Evolutionary conservation across 2,888 invertebrate genomes (phyloP).

Genomic region (Caradrina clavipalpis): DNA sequence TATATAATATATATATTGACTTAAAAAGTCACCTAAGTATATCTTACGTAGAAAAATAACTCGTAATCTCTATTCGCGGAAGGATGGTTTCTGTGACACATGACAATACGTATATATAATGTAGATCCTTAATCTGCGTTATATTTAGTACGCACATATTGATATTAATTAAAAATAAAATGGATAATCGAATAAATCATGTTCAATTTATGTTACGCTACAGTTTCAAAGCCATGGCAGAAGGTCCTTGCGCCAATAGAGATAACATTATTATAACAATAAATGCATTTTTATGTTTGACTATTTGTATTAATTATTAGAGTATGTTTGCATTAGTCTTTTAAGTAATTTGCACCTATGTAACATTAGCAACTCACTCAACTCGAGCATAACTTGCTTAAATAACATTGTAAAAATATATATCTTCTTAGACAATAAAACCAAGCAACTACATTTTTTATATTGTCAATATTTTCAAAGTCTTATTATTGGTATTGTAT

Average conservation of each 20-base stretch:
- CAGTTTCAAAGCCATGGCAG: not conserved
- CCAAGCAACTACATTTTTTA: slow-evolving; percentile 31
- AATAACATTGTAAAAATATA: slow-evolving; percentile 53
- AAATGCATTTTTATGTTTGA: slow-evolving; percentile 32
- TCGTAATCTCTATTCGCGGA: not conserved
- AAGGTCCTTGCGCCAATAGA: not conserved
- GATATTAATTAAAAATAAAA: too few relatives aligned
- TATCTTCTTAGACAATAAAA: slow-evolving; percentile 36
- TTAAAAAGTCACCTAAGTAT: slow-evolving; percentile 46
- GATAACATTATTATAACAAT: slow-evolving; percentile 25
- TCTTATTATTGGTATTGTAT: slow-evolving; percentile 47
- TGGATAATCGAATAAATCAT: not conserved
- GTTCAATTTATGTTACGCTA: not conserved
- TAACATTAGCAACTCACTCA: slow-evolving; percentile 49
- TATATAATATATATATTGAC: slow-evolving; percentile 39
- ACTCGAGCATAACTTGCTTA: slow-evolving; percentile 37
- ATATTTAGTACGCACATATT: not conserved
- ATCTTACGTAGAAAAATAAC: slow-evolving; percentile 46
- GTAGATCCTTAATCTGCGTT: not conserved
- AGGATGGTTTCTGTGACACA: not conserved
- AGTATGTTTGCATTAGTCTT: slow-evolving; percentile 62
- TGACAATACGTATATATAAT: not conserved
- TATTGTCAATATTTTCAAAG: slow-evolving; percentile 59
- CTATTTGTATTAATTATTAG: slow-evolving; percentile 38
- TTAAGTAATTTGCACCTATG: slow-evolving; percentile 47